Evolutionary conservation across 2,113 vertebrate species (phyloP), one percentile per base, ranked within the genome.

Genomic region (Sinosuthora webbiana): DNA sequence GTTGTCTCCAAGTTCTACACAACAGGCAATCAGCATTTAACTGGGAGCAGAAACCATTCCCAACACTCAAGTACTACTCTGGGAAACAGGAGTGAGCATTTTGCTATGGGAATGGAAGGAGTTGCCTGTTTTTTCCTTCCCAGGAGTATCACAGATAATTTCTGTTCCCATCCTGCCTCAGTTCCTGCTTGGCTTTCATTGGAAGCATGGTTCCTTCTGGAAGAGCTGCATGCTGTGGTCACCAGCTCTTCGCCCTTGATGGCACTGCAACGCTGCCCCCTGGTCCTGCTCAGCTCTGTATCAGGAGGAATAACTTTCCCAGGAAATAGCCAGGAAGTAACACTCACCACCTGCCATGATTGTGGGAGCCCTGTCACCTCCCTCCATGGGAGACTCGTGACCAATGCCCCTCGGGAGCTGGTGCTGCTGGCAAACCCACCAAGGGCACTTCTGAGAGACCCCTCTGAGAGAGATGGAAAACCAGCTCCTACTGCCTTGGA

Each of bases 191-290:
- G 62, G n/a, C 12, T 92, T 81, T 76, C 3, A 1, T 1, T 3
- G 49, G 16, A 55, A 83, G 33, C 3, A 18, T 7, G 0, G 25
- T 7, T 77, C 64, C 23, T 59, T 30, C 24, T 7, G 2, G 41
- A 70, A 27, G 44, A 50, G 37, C 37, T 25, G 27, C 7, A 17
- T 1, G 2, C 37, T 4, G 7, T 37, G 59, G 37, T 69, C 4
- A 20, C 41, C 39, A 35, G 37, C 45, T 69, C n/a, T 63, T 69
- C 0, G 0, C 12, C 33, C 22, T 39, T 5, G 1, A 16, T 28
- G 47, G 39, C 39, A 55, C 24, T 0, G 1, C 3, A 3, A 6
- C 12, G 28, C n/a, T 37, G 68, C 35, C 24, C 13, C 60, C 31
- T 0, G 1, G 42, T 30, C 16, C 45, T 30, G 6, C 11, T 27